Evolutionary conservation across 1,140 invertebrate genomes (phyloP).

Genomic region (Tetragnatha versicolor): DNA sequence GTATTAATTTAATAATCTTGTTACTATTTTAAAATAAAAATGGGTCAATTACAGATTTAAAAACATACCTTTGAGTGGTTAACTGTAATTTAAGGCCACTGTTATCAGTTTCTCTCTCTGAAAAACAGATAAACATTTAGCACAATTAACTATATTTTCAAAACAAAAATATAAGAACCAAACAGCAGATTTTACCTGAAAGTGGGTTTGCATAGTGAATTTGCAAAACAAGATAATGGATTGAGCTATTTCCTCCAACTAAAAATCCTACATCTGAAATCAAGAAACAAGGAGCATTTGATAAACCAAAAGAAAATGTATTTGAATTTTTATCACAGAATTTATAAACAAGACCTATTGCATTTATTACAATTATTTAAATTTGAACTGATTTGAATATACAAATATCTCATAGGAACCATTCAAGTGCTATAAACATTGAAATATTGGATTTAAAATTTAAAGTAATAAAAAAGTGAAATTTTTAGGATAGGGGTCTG

Average conservation of each 20-base stretch:
- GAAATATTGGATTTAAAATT: too few species aligned
- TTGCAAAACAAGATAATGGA: conserved; percentile 68
- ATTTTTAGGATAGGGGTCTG: too few species aligned
- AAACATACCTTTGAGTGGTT: conserved; percentile 60
- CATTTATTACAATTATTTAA: too few species aligned
- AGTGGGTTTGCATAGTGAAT: conserved; percentile 63
- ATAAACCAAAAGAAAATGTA: too few species aligned
- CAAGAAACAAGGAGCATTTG: too few species aligned
- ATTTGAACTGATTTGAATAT: too few species aligned
- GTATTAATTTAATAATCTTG: background rate
- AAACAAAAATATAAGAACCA: background rate
- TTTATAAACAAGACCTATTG: too few species aligned
- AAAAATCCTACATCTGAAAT: conserved; percentile 69
- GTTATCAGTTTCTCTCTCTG: conserved; percentile 58
- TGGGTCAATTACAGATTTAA: background rate
- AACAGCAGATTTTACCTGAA: conserved; percentile 32
- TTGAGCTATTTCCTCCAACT: conserved; percentile 66
- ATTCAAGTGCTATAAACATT: too few species aligned
- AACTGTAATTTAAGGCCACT: conserved; percentile 61
- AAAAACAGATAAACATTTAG: conserved; percentile 32
- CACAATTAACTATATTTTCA: background rate
- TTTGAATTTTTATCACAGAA: too few species aligned
- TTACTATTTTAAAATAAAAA: background rate
- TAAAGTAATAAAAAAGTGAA: too few species aligned
- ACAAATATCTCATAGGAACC: too few species aligned